Evolutionary conservation across 1,140 invertebrate genomes (phyloP).

Genomic region (Drosophila neocordata): DNA sequence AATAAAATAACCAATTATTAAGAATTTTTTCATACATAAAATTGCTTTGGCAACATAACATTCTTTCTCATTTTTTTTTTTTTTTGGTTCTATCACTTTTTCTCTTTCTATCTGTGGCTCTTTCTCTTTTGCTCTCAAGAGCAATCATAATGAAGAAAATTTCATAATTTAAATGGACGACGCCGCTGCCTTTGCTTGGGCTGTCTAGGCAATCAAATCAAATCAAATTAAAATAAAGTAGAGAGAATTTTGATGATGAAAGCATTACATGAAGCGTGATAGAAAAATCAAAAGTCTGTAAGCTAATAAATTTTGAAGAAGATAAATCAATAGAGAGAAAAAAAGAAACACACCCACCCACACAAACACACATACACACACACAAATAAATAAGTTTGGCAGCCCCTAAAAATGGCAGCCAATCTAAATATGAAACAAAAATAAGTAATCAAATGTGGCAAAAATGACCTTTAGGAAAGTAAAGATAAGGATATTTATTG

Average conservation of each 20-base stretch:
- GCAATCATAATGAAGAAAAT: constrained; percentile 15
- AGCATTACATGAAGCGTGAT: constrained; percentile 55
- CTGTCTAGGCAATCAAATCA: constrained; percentile 70
- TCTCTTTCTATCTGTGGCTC: background rate
- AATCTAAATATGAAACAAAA: background rate
- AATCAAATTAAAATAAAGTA: constrained; percentile 49
- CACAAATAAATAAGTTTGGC: too few species aligned
- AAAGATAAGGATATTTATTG: too few species aligned
- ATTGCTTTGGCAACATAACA: background rate
- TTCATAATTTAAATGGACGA: constrained; percentile 58
- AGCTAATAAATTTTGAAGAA: constrained; percentile 67
- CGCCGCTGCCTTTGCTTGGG: constrained; percentile 30
- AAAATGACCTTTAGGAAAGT: too few species aligned
- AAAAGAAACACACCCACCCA: background rate
- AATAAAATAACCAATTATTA: constrained; percentile 8
- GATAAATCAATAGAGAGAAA: constrained; percentile 70
- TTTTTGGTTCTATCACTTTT: too few species aligned
- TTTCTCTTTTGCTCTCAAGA: background rate
- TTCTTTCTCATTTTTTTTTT: background rate
- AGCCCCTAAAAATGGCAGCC: constrained; percentile 12
- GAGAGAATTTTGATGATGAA: constrained; percentile 44
- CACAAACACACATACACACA: too few species aligned
- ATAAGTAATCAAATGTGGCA: too few species aligned
- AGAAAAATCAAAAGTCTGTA: constrained; percentile 56
- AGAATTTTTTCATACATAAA: background rate